Evolutionary conservation across 2,888 invertebrate genomes (phyloP).

Genomic region (Lasioglossum morio): DNA sequence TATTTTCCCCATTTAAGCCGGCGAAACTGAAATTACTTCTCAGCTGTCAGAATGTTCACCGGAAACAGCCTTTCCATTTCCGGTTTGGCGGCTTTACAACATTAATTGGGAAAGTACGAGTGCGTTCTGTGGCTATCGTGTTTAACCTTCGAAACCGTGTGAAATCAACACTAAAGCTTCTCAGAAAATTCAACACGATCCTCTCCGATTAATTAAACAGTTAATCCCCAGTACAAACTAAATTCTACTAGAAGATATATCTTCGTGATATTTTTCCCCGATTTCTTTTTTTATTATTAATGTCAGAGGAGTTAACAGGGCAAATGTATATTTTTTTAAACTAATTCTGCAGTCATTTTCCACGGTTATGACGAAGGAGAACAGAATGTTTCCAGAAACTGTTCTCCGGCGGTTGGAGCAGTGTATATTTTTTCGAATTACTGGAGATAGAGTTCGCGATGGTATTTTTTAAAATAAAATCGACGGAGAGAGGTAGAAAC

Average conservation of each 20-base stretch:
- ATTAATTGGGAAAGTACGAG: not conserved
- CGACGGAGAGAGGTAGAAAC: not conserved
- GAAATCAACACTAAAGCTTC: not conserved
- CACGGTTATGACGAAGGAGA: not conserved
- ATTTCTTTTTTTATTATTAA: not conserved
- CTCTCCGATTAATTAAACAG: not conserved
- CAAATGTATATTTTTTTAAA: too few relatives aligned
- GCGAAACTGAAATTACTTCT: not conserved
- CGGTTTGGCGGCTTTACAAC: not conserved
- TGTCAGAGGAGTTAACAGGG: not conserved
- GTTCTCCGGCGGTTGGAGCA: not conserved
- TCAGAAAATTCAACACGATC: not conserved
- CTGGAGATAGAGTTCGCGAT: not conserved
- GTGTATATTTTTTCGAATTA: not conserved
- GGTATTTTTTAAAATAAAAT: not conserved
- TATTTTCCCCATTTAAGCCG: constrained; percentile 1
- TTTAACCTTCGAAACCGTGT: not conserved
- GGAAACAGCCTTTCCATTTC: not conserved
- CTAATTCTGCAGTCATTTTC: too few relatives aligned
- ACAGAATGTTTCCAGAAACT: not conserved
- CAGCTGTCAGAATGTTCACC: not conserved
- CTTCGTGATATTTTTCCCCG: too few relatives aligned
- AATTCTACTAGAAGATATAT: not conserved
- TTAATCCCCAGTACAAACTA: not conserved
- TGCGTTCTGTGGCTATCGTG: not conserved